A percentile compares a stretch with the other conserved stretches of the same genome.
phyloP scores from a whole-genome alignment of 2,888 invertebrate genomes.

The Mesorhabditis belari region DNA sequence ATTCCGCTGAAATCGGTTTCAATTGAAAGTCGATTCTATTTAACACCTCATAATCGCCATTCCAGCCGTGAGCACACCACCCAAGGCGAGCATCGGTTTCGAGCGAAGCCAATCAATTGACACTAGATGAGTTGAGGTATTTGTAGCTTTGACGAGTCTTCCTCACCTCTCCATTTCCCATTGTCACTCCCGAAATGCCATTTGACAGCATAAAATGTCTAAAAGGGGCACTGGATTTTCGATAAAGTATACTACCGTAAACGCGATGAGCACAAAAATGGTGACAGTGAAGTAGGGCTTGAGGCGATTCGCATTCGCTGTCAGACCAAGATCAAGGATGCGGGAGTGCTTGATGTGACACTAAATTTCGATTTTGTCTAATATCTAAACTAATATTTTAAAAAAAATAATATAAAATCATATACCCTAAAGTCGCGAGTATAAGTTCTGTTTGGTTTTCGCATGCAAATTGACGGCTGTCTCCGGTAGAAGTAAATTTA shows the following conservation, averaged over 20 bases:
- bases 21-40: conserved; percentile 21
- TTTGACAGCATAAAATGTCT: neutral
- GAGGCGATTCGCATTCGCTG: conserved; percentile 76
- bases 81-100: conserved; percentile 80
- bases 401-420: neutral
- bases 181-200: neutral
- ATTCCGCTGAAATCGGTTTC: conserved; percentile 66
- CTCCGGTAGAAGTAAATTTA: no score
- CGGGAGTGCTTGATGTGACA: conserved; percentile 51
- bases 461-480: no score
- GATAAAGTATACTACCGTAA: conserved; percentile 32
- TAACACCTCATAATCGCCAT: conserved; percentile 68
- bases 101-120: conserved; percentile 48
- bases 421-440: no score
- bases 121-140: conserved; percentile 14
- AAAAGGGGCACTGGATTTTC: neutral
- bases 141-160: no score
- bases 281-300: conserved; percentile 71
- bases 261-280: conserved; percentile 43
- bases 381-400: neutral
- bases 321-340: conserved; percentile 65
- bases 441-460: no score
- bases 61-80: conserved; percentile 81
- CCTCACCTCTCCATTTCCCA: neutral
- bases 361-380: conserved; percentile 11